Percentiles rank a stretch among this genome's conserved stretches.
Conservation (phyloP, 2,888 invertebrate species). For the Ferrisia virgata region DNA sequence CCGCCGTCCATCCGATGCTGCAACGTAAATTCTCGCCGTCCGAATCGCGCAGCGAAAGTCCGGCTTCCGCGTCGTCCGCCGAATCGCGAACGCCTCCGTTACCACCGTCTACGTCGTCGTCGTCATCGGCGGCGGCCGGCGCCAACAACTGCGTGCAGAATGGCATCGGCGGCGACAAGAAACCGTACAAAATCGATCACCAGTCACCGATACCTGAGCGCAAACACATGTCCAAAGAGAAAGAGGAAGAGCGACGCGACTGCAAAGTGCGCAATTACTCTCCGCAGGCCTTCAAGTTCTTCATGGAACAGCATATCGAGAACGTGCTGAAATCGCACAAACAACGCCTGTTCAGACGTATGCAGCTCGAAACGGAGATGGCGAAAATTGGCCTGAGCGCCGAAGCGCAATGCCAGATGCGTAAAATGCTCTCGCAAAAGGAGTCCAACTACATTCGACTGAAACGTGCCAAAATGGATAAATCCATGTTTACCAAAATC, state of each 20-base stretch:
- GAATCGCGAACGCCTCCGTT: conserved; percentile 58
- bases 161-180: conserved; percentile 48
- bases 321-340: conserved; percentile 93
- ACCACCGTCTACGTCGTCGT: conserved; percentile 61
- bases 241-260: conserved; percentile 83
- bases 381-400: conserved; percentile 81
- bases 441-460: conserved; percentile 96
- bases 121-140: too few species aligned
- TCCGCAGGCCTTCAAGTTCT: conserved; percentile 97
- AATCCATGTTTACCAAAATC: conserved; percentile 95
- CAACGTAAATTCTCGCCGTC: conserved; percentile 70
- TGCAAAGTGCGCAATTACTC: conserved; percentile 90
- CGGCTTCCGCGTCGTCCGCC: conserved; percentile 52
- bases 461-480: conserved; percentile 98
- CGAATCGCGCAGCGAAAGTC: conserved; percentile 51
- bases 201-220: conserved; percentile 94
- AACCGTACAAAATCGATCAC: conserved; percentile 71
- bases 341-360: conserved; percentile 79
- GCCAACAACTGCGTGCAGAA: conserved; percentile 52
- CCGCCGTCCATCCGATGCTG: conserved; percentile 53
- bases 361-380: conserved; percentile 96
- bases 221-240: conserved; percentile 83
- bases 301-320: conserved; percentile 99
- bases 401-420: conserved; percentile 86
- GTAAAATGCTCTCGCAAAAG: conserved; percentile 95